Base-by-base conservation (phyloP, 2,797 vertebrate genomes). In the Ctenopoma kingsleyae region DNA sequence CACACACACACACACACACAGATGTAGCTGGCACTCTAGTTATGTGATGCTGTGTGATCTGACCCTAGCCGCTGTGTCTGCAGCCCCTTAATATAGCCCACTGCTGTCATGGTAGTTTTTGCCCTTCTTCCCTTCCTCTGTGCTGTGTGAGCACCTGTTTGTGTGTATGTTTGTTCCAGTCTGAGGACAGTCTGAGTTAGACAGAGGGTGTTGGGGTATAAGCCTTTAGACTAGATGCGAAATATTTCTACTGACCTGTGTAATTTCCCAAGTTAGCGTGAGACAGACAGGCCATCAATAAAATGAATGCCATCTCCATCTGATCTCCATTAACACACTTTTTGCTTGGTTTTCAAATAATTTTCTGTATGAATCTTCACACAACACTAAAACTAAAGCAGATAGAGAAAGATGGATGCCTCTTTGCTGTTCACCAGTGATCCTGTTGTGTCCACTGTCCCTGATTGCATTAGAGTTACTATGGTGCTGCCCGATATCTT, bases 251-350 rank as follows among this genome's bases (percentile, higher is more conserved):
- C 82, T 38, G 60, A 78, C 87, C 72, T 67, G 91, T 86, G 92
- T 91, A 91, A 94, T 94, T 93, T 92, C 89, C 84, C 93, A 90
- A 64, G 83, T 89, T 84, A 61, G 86, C 87, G 92, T 69, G 83
- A 94, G 83, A 83, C 84, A 83, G 85, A 87, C 71, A 41, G 68
- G 15, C 61, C 60, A 27, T 41, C 56, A 53, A 66, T 58, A 72
- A 70, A 77, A 59, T 20, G 22, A 47, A 49, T 38, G 15, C 30
- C 23, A 30, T 35, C n/a, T 52, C 10, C 20, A 32, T 58, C 7
- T 64, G 16, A 66, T 60, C n/a, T 13, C 6, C 3, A 22, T 44
- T 75, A 11, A 55, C 52, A 59, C 1, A 35, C 8, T 44, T 49
- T 56, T 60, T 13, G 47, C 64, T 44, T 44, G 8, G 1, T 38